Evolutionary conservation across 2,797 vertebrate species (phyloP), one percentile per base, ranked within the genome.

Genomic region (Morus bassanus): DNA sequence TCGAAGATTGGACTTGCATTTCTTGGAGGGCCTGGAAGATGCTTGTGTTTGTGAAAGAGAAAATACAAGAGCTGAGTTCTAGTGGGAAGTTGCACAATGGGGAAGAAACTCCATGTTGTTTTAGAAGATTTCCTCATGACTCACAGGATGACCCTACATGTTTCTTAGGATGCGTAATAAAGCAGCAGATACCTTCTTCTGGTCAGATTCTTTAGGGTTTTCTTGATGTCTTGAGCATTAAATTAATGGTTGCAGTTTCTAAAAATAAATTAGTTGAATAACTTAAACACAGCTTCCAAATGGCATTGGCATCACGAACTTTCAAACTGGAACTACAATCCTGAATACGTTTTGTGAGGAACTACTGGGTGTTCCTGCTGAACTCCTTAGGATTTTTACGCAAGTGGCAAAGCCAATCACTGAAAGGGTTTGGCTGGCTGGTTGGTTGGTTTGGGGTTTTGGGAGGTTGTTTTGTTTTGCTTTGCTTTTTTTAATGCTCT

Each of bases 131-230:
- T 80, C 24, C 13, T 87, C 12, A 18, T 41, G 37, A 30, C 28
- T 19, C n/a, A 4, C 0, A 3, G 51, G 45, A 30, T 12, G 13
- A 45, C 15, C 7, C n/a, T 15, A 6, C 3, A 0, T 28, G 13
- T 70, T 74, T 78, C 46, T 88, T 61, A 65, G 37, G 30, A 76
- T 63, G 18, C 2, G 0, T 72, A 60, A 31, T 7, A 78, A 15
- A 56, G 24, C 23, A 76, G 35, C 22, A 39, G n/a, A 3, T 59
- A 25, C 3, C 21, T 59, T 85, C 31, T 63, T 4, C 11, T 5
- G 46, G 31, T 63, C n/a, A 67, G 11, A 27, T 56, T 67, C 11
- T 69, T 61, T 28, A 45, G n/a, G 18, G 5, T 6, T 22, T 80
- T 75, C 90, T 50, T 35, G 41, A 46, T 70, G 8, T 79, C 33